Conservation (phyloP, 2,888 invertebrate species). For the Drosophila robusta region DNA sequence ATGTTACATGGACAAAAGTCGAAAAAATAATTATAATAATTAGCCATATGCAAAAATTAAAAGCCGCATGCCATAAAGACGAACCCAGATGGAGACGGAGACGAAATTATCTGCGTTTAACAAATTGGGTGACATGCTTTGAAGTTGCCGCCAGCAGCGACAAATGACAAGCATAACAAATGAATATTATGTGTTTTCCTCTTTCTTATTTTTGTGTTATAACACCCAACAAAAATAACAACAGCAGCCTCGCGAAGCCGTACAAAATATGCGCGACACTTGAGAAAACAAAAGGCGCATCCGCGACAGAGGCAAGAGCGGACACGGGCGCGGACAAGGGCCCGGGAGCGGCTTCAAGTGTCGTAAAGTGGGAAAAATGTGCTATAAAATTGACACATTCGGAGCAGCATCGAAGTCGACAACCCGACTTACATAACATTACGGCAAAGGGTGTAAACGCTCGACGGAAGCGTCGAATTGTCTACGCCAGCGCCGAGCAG, state of each 20-base stretch:
- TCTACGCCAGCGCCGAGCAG: conserved; percentile 70
- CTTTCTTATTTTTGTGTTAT: conserved; percentile 44
- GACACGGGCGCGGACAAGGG: conserved; percentile 8
- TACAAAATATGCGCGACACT: conserved; percentile 64
- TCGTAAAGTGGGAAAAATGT: conserved; percentile 74
- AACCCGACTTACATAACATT: conserved; percentile 53
- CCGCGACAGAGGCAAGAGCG: conserved; percentile 31
- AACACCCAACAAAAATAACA: conserved; percentile 58
- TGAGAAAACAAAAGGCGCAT: conserved; percentile 67
- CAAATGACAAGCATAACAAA: conserved; percentile 83
- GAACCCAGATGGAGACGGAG: conserved; percentile 32
- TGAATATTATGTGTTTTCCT: conserved; percentile 77
- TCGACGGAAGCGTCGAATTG: conserved; percentile 84
- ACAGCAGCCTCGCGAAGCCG: conserved; percentile 20
- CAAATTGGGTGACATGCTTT: conserved; percentile 81
- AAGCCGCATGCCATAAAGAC: conserved; percentile 33
- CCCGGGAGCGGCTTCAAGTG: conserved; percentile 63
- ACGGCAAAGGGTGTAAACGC: conserved; percentile 65
- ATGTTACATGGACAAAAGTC: conserved; percentile 3
- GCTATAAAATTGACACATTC: conserved; percentile 77
- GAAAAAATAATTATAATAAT: conserved; percentile 50
- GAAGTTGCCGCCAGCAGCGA: conserved; percentile 77
- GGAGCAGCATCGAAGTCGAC: conserved; percentile 24
- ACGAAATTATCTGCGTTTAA: conserved; percentile 76
- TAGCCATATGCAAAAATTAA: conserved; percentile 64